These are phyloP conservation scores for Numida meleagris DNA, from an alignment of 2,113 vertebrate species.

Conservation along the genomic window DNA sequence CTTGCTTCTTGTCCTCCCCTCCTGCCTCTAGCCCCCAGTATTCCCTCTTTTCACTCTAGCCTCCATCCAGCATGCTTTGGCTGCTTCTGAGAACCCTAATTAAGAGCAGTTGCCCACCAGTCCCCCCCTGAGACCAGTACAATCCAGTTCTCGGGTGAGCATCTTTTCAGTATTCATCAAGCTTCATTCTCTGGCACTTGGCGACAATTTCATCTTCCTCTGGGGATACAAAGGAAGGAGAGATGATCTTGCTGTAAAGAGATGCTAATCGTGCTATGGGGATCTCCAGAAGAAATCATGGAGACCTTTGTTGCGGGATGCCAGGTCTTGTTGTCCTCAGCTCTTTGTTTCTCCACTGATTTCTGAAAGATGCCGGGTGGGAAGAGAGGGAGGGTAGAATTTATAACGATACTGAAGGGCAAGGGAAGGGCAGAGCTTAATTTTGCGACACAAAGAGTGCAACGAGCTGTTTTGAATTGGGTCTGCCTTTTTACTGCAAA, in stretches of 20 bases:
- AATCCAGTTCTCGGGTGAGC: neutral
- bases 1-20: neutral
- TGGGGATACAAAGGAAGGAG: slow-evolving; percentile 44
- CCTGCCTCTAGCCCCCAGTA: neutral
- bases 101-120: neutral
- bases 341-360: slow-evolving; percentile 52
- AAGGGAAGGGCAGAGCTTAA: slow-evolving; percentile 13
- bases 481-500: neutral
- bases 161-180: slow-evolving; percentile 50
- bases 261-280: slow-evolving; percentile 35
- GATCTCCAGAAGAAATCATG: slow-evolving; percentile 42
- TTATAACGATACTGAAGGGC: slow-evolving; percentile 51
- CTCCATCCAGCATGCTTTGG: neutral
- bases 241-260: slow-evolving; percentile 57
- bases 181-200: neutral
- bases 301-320: slow-evolving; percentile 14
- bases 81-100: neutral
- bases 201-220: slow-evolving; percentile 56
- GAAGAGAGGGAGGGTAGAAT: slow-evolving; percentile 20
- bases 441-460: neutral
- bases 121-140: neutral
- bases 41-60: neutral
- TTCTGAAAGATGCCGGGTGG: neutral
- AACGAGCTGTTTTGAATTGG: neutral
- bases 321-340: neutral